phyloP scores from a whole-genome alignment of 2,797 vertebrate species.

The Florisuga fusca region DNA sequence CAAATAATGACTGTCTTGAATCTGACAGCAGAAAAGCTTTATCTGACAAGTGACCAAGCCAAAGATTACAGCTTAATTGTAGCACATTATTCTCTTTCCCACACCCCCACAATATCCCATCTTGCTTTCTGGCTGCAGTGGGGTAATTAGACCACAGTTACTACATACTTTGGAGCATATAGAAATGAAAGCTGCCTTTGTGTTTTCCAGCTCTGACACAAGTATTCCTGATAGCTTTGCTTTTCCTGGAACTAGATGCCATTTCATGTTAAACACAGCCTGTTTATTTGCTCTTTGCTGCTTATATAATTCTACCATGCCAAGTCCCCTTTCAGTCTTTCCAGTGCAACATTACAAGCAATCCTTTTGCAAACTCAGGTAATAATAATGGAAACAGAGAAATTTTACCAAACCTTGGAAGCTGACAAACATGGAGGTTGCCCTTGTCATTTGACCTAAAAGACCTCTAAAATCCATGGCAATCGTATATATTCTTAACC shows the following conservation, averaged over 20 bases:
- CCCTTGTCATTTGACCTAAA: neutral
- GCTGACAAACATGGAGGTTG: neutral
- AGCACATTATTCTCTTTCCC: constrained; percentile 50
- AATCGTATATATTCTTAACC: neutral
- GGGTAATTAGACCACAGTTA: constrained; percentile 37
- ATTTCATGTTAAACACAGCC: neutral
- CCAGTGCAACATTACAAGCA: neutral
- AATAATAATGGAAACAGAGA: neutral
- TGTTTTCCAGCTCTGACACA: constrained; percentile 49
- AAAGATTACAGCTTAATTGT: constrained; percentile 69
- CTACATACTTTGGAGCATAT: constrained; percentile 45
- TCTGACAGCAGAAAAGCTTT: constrained; percentile 27
- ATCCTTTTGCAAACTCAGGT: neutral
- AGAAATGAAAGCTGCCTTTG: constrained; percentile 65
- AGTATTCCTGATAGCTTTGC: constrained; percentile 38
- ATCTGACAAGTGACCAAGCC: constrained; percentile 56
- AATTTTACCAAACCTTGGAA: neutral
- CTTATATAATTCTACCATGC: neutral
- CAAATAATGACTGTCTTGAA: constrained; percentile 6
- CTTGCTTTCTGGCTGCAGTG: constrained; percentile 46
- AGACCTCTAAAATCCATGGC: neutral
- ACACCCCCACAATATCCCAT: constrained; percentile 52
- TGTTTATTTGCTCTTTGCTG: constrained; percentile 16
- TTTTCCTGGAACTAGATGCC: constrained; percentile 29
- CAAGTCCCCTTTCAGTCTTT: neutral